Conservation (phyloP, 2,113 vertebrate genomes). For the Pelvicachromis taeniatus region DNA sequence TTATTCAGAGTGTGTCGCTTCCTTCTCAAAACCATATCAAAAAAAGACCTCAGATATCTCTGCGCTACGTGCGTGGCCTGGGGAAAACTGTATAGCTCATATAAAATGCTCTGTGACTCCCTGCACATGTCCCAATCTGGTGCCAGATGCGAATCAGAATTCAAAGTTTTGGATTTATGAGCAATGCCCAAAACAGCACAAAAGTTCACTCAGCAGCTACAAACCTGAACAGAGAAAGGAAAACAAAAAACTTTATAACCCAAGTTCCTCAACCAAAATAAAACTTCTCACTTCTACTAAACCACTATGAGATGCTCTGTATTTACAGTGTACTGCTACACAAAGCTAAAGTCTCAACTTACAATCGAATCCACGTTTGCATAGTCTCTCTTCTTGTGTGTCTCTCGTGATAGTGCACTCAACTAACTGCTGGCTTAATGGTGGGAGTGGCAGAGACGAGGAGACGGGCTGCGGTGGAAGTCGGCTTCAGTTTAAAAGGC, state of each 20-base stretch:
- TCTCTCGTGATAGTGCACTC: background rate
- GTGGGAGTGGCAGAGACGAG: background rate
- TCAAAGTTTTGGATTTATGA: background rate
- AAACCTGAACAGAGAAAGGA: background rate
- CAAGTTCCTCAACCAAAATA: background rate
- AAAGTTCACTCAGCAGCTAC: background rate
- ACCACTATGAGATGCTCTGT: background rate
- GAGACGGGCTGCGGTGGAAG: background rate
- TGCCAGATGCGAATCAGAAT: background rate
- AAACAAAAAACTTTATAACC: background rate
- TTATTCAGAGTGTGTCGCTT: background rate
- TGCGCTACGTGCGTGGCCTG: background rate
- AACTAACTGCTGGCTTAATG: background rate
- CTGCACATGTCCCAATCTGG: background rate
- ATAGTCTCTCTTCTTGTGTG: background rate
- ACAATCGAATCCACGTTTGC: background rate
- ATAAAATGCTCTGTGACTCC: background rate
- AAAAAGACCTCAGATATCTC: background rate
- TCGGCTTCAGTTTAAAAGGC: background rate
- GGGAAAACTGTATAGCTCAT: background rate
- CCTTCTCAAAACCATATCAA: background rate
- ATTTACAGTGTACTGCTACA: background rate
- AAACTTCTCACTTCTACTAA: background rate
- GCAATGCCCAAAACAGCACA: background rate
- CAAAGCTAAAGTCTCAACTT: background rate